These are phyloP conservation scores for Microplitis demolitor DNA, from an alignment of 1,140 invertebrate genomes.

Conservation along the genomic window DNA sequence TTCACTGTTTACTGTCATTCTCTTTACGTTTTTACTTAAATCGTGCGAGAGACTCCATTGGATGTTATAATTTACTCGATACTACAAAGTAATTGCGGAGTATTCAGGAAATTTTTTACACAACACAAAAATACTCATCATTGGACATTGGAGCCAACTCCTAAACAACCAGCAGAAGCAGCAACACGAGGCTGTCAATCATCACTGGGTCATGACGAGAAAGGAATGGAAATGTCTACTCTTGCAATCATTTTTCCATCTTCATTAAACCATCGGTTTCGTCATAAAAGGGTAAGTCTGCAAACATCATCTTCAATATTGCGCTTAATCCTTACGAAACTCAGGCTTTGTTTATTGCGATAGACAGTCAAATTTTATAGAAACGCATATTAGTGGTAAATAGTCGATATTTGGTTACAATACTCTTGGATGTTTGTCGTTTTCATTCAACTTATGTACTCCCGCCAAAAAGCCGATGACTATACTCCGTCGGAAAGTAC, in stretches of 20 bases:
- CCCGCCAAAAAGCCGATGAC: constrained; percentile 33
- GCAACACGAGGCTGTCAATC: background rate
- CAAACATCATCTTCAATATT: background rate
- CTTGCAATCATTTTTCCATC: constrained; percentile 37
- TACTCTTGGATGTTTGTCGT: background rate
- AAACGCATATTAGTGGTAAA: background rate
- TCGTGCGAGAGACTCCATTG: background rate
- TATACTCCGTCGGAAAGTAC: constrained; percentile 38
- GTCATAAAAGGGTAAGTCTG: constrained; percentile 38
- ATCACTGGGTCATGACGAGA: constrained; percentile 30
- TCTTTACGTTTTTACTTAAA: background rate
- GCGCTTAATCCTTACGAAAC: too few relatives aligned
- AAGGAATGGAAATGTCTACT: constrained; percentile 38
- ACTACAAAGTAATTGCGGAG: too few relatives aligned
- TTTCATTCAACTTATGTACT: background rate
- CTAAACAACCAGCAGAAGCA: background rate
- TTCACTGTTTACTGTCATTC: background rate
- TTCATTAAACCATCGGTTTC: constrained; percentile 40
- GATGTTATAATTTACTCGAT: background rate
- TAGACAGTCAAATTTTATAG: background rate
- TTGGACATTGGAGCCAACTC: too few relatives aligned
- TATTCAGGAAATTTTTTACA: too few relatives aligned
- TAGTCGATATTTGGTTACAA: background rate
- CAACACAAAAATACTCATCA: too few relatives aligned
- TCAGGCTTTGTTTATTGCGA: too few relatives aligned